Conservation (phyloP, 2,888 invertebrate species). For the Nipponacmea schrenckii region DNA sequence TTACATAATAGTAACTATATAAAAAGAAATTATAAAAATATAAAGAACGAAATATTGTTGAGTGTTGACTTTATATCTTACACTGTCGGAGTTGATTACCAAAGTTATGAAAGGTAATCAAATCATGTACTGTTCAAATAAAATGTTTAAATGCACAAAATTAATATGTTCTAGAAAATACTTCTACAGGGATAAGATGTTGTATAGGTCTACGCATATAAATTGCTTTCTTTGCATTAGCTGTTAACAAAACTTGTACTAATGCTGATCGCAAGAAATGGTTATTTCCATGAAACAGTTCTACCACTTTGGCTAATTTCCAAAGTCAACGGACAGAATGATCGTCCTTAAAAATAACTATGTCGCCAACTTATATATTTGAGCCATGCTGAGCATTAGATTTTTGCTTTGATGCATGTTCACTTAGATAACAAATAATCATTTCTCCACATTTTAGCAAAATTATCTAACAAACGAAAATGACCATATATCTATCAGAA, state of each 20-base stretch:
- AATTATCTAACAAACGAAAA: background rate
- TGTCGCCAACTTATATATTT: background rate
- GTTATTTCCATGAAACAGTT: background rate
- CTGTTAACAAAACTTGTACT: background rate
- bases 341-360: background rate
- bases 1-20: too few relatives aligned
- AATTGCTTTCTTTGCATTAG: background rate
- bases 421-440: background rate
- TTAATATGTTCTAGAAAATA: too few relatives aligned
- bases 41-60: too few relatives aligned
- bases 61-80: too few relatives aligned
- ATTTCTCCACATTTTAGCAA: background rate
- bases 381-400: background rate
- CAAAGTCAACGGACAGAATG: background rate
- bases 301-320: background rate
- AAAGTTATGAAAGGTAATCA: too few relatives aligned
- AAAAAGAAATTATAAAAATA: too few relatives aligned
- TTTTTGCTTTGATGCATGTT: background rate
- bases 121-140: too few relatives aligned
- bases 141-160: too few relatives aligned
- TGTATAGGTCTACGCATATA: background rate
- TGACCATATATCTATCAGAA: conserved; percentile 6
- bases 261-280: background rate
- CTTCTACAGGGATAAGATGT: background rate
- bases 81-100: too few relatives aligned